These are phyloP conservation scores for Tenebrio molitor DNA, from an alignment of 1,140 invertebrate genomes.

Conservation along the genomic window DNA sequence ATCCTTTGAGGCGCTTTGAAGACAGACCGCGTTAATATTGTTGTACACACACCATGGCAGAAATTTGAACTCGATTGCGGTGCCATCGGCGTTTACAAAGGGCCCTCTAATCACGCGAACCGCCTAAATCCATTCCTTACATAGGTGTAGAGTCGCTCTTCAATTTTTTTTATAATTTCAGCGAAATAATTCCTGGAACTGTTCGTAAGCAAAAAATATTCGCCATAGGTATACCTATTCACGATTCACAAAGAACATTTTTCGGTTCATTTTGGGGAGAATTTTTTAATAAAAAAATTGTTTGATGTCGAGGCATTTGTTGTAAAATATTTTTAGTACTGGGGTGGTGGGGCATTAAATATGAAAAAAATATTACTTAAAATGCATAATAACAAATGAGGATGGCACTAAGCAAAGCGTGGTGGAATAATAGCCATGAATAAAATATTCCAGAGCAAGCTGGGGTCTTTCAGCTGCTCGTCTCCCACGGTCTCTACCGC, in stretches of 20 bases:
- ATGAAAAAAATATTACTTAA: no score
- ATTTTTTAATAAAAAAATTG: no score
- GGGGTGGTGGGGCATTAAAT: no score
- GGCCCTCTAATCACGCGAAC: slow-evolving; percentile 15
- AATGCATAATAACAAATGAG: slow-evolving; percentile 9
- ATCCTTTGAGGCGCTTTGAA: slow-evolving; percentile 33
- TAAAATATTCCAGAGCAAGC: background rate
- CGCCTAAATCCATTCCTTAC: slow-evolving; percentile 7
- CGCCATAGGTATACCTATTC: no score
- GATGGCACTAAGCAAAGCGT: background rate
- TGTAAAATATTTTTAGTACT: no score
- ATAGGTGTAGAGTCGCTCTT: background rate
- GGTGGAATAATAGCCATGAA: slow-evolving; percentile 14
- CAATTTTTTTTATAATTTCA: no score
- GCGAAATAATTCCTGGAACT: no score
- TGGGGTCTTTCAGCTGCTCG: slow-evolving; percentile 2
- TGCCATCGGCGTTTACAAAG: background rate
- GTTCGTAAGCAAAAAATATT: no score
- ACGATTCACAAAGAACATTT: background rate
- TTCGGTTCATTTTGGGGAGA: no score
- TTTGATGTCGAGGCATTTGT: no score
- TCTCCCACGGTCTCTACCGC: slow-evolving; percentile 43
- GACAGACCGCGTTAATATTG: slow-evolving; percentile 37
- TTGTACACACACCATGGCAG: background rate
- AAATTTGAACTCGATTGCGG: slow-evolving; percentile 17